Base-by-base conservation (phyloP, 2,888 invertebrate species). In the Chirona hameri region DNA sequence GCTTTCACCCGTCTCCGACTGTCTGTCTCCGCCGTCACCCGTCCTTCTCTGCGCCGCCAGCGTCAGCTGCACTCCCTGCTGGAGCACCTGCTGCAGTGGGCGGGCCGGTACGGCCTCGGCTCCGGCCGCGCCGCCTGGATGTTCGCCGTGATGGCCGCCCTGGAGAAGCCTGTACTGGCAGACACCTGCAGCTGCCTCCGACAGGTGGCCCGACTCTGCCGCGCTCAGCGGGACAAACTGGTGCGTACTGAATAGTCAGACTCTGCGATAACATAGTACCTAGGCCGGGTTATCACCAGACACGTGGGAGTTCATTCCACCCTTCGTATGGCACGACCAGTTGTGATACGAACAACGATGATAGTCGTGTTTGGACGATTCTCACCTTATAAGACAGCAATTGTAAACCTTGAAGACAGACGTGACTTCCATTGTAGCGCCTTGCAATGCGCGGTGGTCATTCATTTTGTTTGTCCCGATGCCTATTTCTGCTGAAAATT, bases 81-180 rank as follows among this genome's bases (percentile, higher is more conserved):
- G 60, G 60, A 60, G 60, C 60, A 24, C 24, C 24, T 60, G 60
- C 60, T 60, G 24, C 21, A 21, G 18, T 21, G 60, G 60, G 24
- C 7, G 24, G 3, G 88, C 83, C 87, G 87, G 55, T 88, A 87
- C 24, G 88, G 88, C 1, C 89, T 91, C 83, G 86, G 88, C 55
- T 86, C 88, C 24, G 86, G 88, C 83, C 87, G 90, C 85, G 93
- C 93, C 55, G 89, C 89, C 86, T 94, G 94, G 94, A 89, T 93
- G 46, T 94, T 92, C 88, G 91, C 93, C 0, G 88, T 93, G 81
- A 87, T 94, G 81, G 90, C 91, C 18, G 90, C 91, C 84, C 87
- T 92, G 65, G 91, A 92, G 86, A 90, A 91, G 84, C 94, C 94
- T 0, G 87, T 94, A 12, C 89, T 91, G 80, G 92, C 93, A 4